Conservation (phyloP, 2,113 vertebrate species). For the Aldabrachelys gigantea region DNA sequence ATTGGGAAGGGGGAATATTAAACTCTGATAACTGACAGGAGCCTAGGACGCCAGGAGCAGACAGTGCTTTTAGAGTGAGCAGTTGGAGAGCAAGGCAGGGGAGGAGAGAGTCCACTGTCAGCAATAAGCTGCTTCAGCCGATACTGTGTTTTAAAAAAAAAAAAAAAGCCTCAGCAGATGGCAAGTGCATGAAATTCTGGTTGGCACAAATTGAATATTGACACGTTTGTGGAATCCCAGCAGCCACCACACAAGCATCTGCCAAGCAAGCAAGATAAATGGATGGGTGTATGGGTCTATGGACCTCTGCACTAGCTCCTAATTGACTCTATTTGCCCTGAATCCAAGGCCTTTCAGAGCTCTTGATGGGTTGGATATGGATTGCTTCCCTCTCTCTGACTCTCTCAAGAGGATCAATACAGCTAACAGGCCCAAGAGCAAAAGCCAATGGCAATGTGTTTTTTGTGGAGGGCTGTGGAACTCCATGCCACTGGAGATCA, state of each 20-base stretch:
- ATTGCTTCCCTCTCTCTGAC: not conserved
- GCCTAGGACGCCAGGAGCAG: not conserved
- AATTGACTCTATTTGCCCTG: not conserved
- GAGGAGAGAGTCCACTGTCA: not conserved
- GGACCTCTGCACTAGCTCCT: not conserved
- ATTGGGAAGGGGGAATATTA: not conserved
- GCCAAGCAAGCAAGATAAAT: not conserved
- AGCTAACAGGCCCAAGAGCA: rapidly evolving
- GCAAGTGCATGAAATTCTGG: not conserved
- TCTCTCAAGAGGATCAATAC: not conserved
- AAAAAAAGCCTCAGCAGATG: not conserved
- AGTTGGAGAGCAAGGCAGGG: not conserved
- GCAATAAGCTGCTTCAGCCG: rapidly evolving
- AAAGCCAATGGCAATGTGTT: not conserved
- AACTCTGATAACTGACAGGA: not conserved
- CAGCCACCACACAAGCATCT: not conserved
- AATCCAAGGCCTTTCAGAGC: not conserved
- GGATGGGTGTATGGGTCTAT: not conserved
- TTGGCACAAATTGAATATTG: not conserved
- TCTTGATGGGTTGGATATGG: not conserved
- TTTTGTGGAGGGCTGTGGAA: not conserved
- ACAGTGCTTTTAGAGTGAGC: not conserved
- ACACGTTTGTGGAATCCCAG: not conserved
- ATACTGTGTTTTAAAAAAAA: not conserved
- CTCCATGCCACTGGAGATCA: not conserved